Evolutionary conservation across 1,140 invertebrate species (phyloP).

Genomic region (Neodiprion virginianus): DNA sequence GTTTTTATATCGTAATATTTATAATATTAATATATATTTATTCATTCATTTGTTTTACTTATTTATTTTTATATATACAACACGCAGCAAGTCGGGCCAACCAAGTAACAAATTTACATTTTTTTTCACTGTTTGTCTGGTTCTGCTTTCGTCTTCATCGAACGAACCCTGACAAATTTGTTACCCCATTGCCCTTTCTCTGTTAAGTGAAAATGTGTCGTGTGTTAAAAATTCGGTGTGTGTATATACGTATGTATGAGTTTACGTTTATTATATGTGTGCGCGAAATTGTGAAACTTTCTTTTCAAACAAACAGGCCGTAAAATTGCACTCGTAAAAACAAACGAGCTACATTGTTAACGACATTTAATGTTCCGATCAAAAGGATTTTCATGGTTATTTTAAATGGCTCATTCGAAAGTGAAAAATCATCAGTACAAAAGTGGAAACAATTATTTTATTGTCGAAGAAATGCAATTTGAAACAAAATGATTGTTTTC

Average conservation of each 20-base stretch:
- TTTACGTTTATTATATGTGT: too few relatives aligned
- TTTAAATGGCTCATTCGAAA: slow-evolving; percentile 16
- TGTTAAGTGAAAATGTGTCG: slow-evolving; percentile 4
- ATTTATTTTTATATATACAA: slow-evolving; percentile 55
- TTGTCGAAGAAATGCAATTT: slow-evolving; percentile 40
- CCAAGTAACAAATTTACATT: not conserved
- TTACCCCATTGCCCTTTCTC: not conserved
- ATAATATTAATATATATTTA: slow-evolving; percentile 49
- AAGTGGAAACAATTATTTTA: slow-evolving; percentile 49
- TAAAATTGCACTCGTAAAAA: too few relatives aligned
- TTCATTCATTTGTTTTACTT: slow-evolving; percentile 43
- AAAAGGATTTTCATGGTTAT: too few relatives aligned
- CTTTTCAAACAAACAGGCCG: too few relatives aligned
- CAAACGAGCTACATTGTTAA: too few relatives aligned
- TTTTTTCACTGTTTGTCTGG: not conserved
- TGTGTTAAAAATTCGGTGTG: not conserved
- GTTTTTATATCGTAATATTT: slow-evolving; percentile 43
- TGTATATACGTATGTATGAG: too few relatives aligned
- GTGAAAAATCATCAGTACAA: slow-evolving; percentile 42
- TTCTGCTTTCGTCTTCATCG: slow-evolving; percentile 9
- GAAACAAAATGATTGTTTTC: not conserved
- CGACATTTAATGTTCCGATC: too few relatives aligned
- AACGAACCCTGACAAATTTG: not conserved
- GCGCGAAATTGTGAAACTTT: too few relatives aligned
- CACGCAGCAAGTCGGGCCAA: slow-evolving; percentile 37